These are phyloP conservation scores for Myotis daubentonii DNA, from an alignment of 2,797 vertebrate genomes.

Conservation along the genomic window DNA sequence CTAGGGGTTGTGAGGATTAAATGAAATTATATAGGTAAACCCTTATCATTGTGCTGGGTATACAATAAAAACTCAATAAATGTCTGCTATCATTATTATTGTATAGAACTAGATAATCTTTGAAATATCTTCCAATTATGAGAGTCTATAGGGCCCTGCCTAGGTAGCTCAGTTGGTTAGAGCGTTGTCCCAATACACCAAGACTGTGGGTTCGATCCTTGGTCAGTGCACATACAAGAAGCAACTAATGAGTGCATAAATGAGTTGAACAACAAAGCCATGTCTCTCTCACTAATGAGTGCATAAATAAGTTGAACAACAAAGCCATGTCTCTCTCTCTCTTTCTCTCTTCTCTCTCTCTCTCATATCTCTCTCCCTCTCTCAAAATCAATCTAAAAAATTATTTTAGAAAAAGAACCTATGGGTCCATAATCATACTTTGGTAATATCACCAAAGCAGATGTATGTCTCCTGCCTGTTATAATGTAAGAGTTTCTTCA, in stretches of 20 bases:
- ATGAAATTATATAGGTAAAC: constrained; percentile 1
- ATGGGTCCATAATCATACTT: constrained; percentile 21
- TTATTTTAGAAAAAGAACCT: neutral
- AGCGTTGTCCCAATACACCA: neutral
- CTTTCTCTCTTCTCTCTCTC: neutral
- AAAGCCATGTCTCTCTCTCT: neutral
- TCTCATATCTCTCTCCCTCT: neutral
- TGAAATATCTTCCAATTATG: constrained; percentile 26
- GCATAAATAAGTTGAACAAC: neutral
- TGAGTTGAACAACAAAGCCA: neutral
- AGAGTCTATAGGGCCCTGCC: neutral
- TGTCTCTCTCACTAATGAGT: neutral
- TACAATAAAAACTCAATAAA: neutral
- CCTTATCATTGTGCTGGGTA: neutral
- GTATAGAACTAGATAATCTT: neutral
- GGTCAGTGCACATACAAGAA: neutral
- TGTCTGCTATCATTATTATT: constrained; percentile 6
- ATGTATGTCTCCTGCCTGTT: neutral
- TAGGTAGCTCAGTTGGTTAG: neutral
- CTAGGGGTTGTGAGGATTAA: neutral
- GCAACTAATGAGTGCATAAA: neutral
- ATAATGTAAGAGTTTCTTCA: constrained; percentile 16
- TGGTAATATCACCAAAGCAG: constrained; percentile 13
- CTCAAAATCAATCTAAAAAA: neutral
- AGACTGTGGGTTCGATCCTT: neutral